A percentile compares a stretch with the other conserved stretches of the same genome.
These are phyloP conservation scores for Acanthurus tractus DNA, from an alignment of 2,797 vertebrate genomes.

Conservation along the genomic window DNA sequence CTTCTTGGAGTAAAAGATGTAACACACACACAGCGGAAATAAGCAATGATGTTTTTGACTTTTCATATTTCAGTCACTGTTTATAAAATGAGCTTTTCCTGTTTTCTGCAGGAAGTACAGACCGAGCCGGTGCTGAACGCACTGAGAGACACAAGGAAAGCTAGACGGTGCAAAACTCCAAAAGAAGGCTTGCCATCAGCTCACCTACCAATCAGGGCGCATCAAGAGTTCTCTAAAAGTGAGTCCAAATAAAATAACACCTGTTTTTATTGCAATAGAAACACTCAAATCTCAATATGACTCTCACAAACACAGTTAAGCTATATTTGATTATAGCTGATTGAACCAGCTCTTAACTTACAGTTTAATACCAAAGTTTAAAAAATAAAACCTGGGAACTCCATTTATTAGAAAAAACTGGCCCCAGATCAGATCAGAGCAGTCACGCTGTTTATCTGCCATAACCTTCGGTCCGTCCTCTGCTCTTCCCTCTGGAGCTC, in stretches of 20 bases:
- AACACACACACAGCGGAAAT: neutral
- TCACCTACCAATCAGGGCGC: slow-evolving; percentile 77
- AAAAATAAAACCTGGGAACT: neutral
- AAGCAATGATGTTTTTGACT: neutral
- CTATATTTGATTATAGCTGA: neutral
- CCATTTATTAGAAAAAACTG: neutral
- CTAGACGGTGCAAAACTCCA: slow-evolving; percentile 56
- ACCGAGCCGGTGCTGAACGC: slow-evolving; percentile 84
- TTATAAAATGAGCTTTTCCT: slow-evolving; percentile 21
- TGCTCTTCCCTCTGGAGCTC: too few relatives aligned
- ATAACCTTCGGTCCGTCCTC: too few relatives aligned
- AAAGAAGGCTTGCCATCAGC: slow-evolving; percentile 78
- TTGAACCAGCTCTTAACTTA: too few relatives aligned
- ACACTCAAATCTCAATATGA: neutral
- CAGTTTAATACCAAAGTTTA: too few relatives aligned
- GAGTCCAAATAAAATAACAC: slow-evolving; percentile 39
- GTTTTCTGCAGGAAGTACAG: slow-evolving; percentile 80
- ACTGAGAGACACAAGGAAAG: slow-evolving; percentile 75
- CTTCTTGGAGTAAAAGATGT: neutral
- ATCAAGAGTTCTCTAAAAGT: slow-evolving; percentile 73
- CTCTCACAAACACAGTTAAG: neutral
- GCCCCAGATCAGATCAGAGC: too few relatives aligned
- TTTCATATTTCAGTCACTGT: neutral
- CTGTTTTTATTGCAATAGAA: neutral
- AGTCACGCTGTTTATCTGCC: too few relatives aligned